Base-by-base conservation (phyloP, 2,113 vertebrate genomes). In the Colinus virginianus region DNA sequence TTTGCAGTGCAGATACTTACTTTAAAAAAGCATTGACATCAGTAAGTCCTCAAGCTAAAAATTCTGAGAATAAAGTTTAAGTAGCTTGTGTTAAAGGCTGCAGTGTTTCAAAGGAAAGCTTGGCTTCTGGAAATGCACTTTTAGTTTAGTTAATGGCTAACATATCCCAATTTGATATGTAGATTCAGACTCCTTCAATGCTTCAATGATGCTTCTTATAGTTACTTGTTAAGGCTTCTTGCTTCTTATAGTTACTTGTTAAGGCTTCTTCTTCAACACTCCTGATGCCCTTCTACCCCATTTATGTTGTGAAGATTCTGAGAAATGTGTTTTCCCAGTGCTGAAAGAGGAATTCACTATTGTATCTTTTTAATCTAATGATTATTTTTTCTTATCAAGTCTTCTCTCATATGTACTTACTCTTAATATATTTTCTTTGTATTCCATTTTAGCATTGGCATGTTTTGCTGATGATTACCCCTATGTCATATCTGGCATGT, bases 21-120 rank as follows among this genome's bases (percentile, higher is more conserved):
- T 93, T 78, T 85, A n/a, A 46, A 95, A n/a, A 9, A 87, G 53
- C 74, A 87, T 64, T 84, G 94, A 67, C 88, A 93, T 69, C 43
- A 61, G 56, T 58, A 69, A 94, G 81, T 78, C 36, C 83, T 69
- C 22, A 66, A 88, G 87, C 80, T 93, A 66, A 85, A 64, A 45
- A 30, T 88, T 71, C 64, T 72, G 68, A 62, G 64, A 78, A 61
- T 36, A 22, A 93, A 93, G 84, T 92, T 93, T 64, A 61, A 81
- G 83, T 18, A 67, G 64, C 69, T 84, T 61, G 34, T 88, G 51
- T 72, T 56, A 78, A 55, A 78, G 78, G 48, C 69, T 90, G 63
- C 28, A 17, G 48, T 87, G 4, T 75, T 58, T 70, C 43, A 69
- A 78, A 25, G 30, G 30, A 76, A 88, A 93, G 53, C 18, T 34